Percentiles rank a stretch among this genome's conserved stretches.
These are phyloP conservation scores for Littorina saxatilis DNA, from an alignment of 1,140 invertebrate species.

Conservation along the genomic window DNA sequence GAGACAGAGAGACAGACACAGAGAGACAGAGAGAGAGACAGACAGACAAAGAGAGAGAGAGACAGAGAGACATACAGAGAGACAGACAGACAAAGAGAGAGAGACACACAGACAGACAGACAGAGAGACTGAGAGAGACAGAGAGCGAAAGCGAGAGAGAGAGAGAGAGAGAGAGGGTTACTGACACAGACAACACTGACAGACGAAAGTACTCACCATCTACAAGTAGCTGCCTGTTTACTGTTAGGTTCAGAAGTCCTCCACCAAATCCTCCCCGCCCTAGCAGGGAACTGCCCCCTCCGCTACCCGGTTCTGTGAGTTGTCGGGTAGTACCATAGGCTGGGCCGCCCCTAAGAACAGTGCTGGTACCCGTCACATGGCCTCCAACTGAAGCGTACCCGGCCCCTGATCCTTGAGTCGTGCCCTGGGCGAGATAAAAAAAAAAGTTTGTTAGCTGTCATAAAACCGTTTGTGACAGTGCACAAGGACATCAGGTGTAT, in stretches of 20 bases:
- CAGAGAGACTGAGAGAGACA: too few species aligned
- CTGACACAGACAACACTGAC: too few species aligned
- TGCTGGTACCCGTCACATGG: constrained; percentile 24
- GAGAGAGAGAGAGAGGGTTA: too few species aligned
- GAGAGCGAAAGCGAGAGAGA: too few species aligned
- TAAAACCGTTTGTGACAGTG: too few species aligned
- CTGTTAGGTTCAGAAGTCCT: constrained; percentile 55
- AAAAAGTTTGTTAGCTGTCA: too few species aligned
- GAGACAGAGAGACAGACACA: not conserved
- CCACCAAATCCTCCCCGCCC: constrained; percentile 61
- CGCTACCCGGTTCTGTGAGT: constrained; percentile 57
- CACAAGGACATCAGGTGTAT: too few species aligned
- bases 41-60: too few species aligned
- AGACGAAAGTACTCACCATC: constrained; percentile 42
- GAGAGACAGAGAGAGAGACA: not conserved
- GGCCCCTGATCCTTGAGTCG: constrained; percentile 52
- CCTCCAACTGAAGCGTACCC: constrained; percentile 62
- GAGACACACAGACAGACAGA: too few species aligned
- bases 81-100: too few species aligned
- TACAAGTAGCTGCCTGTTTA: constrained; percentile 36
- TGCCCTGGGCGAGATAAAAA: constrained; percentile 14
- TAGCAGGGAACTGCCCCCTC: constrained; percentile 54
- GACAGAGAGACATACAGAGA: too few species aligned
- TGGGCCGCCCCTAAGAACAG: constrained; percentile 44
- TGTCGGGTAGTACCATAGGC: constrained; percentile 55